Conservation (phyloP, 2,113 vertebrate species). For the Ondatra zibethicus region DNA sequence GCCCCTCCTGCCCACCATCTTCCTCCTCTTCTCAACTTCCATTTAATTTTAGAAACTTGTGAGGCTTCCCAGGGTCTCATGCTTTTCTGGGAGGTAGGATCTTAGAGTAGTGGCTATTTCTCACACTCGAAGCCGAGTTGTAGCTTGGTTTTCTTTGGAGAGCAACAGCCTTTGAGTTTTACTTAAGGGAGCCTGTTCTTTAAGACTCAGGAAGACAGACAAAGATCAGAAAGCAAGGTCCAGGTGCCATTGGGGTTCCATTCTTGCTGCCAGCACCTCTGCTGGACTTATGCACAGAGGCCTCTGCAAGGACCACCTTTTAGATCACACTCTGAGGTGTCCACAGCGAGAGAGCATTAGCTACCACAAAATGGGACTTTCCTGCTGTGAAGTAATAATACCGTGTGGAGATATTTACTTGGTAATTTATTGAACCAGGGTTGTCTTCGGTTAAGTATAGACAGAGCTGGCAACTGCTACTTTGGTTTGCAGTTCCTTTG, state of each 20-base stretch:
- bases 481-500: not conserved
- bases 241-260: not conserved
- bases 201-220: not conserved
- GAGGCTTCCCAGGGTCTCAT: not conserved
- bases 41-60: not conserved
- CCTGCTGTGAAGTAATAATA: not conserved
- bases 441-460: not conserved
- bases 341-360: not conserved
- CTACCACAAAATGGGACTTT: not conserved
- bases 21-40: not conserved
- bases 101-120: not conserved
- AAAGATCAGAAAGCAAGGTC: not conserved
- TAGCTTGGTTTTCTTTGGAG: not conserved
- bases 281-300: not conserved
- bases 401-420: not conserved
- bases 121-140: not conserved
- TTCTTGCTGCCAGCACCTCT: not conserved
- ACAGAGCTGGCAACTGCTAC: not conserved
- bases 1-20: not conserved
- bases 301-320: not conserved
- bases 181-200: not conserved
- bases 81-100: not conserved
- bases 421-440: not conserved
- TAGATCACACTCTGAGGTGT: not conserved
- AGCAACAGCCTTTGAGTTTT: not conserved